Base-by-base conservation (phyloP, 2,888 invertebrate genomes). In the Sturmia bella region DNA sequence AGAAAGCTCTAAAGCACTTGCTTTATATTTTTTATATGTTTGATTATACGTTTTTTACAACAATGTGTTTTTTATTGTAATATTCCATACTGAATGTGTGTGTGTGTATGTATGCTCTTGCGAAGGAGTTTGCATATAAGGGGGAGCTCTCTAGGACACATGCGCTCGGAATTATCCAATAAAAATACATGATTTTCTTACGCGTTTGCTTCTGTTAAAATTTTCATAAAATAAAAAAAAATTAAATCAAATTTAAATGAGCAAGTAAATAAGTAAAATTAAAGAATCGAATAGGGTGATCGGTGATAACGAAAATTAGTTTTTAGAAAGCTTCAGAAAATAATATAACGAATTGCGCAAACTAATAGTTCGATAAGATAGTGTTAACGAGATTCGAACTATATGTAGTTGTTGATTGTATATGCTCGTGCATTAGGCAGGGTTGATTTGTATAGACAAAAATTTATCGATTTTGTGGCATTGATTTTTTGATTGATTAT, bases 121-220 rank as follows among this genome's bases (percentile, higher is more conserved):
- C 24, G 52, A 57, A 39, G 59, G 72, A 57, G 76, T 82, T 74
- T 74, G 69, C 66, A 73, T 73, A 76, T 43, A 69, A 68, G 66
- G 66, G 78, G 72, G 72, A 70, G 68, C 75, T 66, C 74, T 82
- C 74, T 59, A 82, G 72, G 70, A 82, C 82, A 82, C 82, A 82
- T 82, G 82, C 82, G 82, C 82, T 78, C 45, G n/a, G 78, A 66
- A 75, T 78, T 78, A 70, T 78, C 82, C 82, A 82, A 82, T 82
- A 82, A 82, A 64, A 82, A 82, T 78, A 75, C 78, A 75, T 75
- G 74, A 59, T 59, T 69, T 76, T 70, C 70, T 43, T 66, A 15
- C 43, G 57, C 66, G 52, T 68, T 39, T 66, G 64, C 76, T 82
- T 82, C 56, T 74, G 59, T 74, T 66, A 82, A 78, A 78, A 78